phyloP scores from a whole-genome alignment of 2,113 vertebrate genomes.

The human (Homo sapiens) region GRCh38 chr18:40755501-40756000 shows the following conservation, averaged over 20 bases:
- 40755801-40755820: neutral
- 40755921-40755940: neutral
- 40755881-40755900: neutral
- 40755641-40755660: slow-evolving; percentile 40
- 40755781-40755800: neutral
- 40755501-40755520: slow-evolving; percentile 75
- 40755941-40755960: neutral
- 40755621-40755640: slow-evolving; percentile 53
- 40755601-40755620: slow-evolving; percentile 38
- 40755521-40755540: slow-evolving; percentile 73
- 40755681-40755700: neutral
- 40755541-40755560: slow-evolving; percentile 60
- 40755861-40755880: neutral
- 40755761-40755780: neutral
- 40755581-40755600: slow-evolving; percentile 52
- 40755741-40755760: neutral
- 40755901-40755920: neutral
- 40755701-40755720: slow-evolving; percentile 18
- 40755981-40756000: neutral
- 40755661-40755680: slow-evolving; percentile 37
- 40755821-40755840: neutral
- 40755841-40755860: neutral
- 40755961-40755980: neutral
- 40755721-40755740: slow-evolving; percentile 30
- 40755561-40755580: slow-evolving; percentile 53